phyloP scores from a whole-genome alignment of 2,797 vertebrate genomes.

The Pygocentrus nattereri region DNA sequence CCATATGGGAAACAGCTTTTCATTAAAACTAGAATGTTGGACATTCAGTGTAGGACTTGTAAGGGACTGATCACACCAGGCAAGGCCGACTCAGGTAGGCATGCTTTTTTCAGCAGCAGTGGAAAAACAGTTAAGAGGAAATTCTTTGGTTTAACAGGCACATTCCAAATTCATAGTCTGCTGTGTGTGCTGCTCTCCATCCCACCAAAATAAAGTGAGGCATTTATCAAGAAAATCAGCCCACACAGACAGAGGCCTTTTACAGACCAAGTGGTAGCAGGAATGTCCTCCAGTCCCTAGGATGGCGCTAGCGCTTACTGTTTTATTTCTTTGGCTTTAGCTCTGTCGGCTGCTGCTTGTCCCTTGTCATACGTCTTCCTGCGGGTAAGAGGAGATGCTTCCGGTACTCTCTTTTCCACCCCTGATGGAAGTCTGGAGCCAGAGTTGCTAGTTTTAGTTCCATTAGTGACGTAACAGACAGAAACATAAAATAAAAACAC shows the following conservation, averaged over 20 bases:
- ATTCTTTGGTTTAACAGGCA: conserved; percentile 14
- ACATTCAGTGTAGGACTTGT: conserved; percentile 63
- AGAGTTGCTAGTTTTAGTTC: conserved; percentile 72
- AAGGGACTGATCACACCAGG: conserved; percentile 58
- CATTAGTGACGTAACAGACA: conserved; percentile 63
- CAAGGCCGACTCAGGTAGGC: conserved; percentile 51
- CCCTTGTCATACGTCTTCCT: conserved; percentile 93
- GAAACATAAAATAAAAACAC: conserved; percentile 60
- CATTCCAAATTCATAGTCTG: conserved; percentile 27
- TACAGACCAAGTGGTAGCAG: conserved; percentile 16
- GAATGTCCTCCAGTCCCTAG: conserved; percentile 54
- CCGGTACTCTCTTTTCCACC: conserved; percentile 87
- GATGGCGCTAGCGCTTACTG: conserved; percentile 85
- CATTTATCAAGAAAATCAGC: conserved; percentile 14
- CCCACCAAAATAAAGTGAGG: neutral
- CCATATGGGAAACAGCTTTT: neutral
- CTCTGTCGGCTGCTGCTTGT: conserved; percentile 81
- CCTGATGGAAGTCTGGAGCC: conserved; percentile 83
- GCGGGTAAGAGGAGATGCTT: conserved; percentile 90
- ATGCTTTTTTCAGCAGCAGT: conserved; percentile 68
- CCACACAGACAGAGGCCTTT: conserved; percentile 42
- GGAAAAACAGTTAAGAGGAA: neutral
- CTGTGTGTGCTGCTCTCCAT: conserved; percentile 12
- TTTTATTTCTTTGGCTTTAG: conserved; percentile 93
- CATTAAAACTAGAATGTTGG: conserved; percentile 4